A percentile compares a stretch with the other conserved stretches of the same genome.
These are phyloP conservation scores for Conger conger DNA, from an alignment of 2,113 vertebrate species.

Conservation along the genomic window DNA sequence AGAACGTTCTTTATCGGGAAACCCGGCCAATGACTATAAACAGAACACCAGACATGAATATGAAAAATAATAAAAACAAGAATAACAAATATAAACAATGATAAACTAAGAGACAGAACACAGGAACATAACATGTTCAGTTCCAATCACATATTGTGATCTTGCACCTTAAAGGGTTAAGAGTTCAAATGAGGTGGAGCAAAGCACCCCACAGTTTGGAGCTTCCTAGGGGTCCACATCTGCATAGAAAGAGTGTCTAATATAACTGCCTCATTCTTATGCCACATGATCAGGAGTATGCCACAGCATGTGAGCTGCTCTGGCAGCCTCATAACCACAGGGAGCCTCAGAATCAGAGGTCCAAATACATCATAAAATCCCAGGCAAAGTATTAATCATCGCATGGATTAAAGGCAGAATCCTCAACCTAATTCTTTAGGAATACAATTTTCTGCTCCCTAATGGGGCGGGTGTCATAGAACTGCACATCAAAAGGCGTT, in stretches of 20 bases:
- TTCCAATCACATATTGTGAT: no score
- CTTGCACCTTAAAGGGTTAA: no score
- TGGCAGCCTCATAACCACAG: background rate
- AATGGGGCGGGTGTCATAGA: background rate
- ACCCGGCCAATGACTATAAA: no score
- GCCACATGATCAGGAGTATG: background rate
- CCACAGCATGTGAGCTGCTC: background rate
- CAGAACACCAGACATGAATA: no score
- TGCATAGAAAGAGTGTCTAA: slow-evolving; percentile 4
- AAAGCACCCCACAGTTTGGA: background rate
- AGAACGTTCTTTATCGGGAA: no score
- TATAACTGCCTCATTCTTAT: background rate
- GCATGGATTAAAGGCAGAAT: background rate
- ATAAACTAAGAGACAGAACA: no score
- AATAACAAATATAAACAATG: no score
- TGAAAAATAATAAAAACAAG: no score
- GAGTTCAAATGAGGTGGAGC: background rate
- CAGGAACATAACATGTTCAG: no score
- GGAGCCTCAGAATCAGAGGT: background rate
- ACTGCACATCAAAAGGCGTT: background rate
- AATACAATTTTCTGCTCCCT: background rate
- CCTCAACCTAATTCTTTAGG: background rate
- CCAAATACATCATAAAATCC: background rate
- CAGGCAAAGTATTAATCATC: background rate
- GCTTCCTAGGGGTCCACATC: background rate